Percentiles rank a stretch among this genome's conserved stretches.
These are phyloP conservation scores for Gnatocerus cornutus DNA, from an alignment of 2,888 invertebrate species.

Conservation along the genomic window DNA sequence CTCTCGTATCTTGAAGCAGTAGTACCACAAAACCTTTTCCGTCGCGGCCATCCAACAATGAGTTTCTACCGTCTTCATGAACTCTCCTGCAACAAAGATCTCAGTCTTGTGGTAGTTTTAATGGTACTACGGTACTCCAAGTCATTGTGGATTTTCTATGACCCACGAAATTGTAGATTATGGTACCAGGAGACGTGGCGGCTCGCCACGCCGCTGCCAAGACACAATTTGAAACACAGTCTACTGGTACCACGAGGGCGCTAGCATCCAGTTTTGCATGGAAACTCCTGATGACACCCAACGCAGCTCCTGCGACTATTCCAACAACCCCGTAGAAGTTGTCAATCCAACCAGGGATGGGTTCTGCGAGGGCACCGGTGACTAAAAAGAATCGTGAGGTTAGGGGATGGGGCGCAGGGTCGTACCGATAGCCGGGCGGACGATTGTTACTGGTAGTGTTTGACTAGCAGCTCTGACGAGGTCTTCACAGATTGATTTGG, in stretches of 20 bases:
- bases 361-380: constrained; percentile 72
- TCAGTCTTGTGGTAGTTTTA: too few species aligned
- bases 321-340: constrained; percentile 57
- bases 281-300: constrained; percentile 68
- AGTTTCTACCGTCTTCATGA: constrained; percentile 3
- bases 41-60: not conserved
- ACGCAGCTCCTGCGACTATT: constrained; percentile 53
- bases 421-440: constrained; percentile 78
- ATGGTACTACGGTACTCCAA: constrained; percentile 76
- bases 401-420: too few species aligned
- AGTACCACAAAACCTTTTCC: constrained; percentile 22
- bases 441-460: constrained; percentile 77
- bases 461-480: constrained; percentile 72
- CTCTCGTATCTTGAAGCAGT: constrained; percentile 22
- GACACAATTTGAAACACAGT: constrained; percentile 77
- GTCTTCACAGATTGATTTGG: constrained; percentile 82
- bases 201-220: constrained; percentile 72
- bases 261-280: constrained; percentile 71
- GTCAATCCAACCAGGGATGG: constrained; percentile 75
- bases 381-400: constrained; percentile 68
- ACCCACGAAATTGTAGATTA: constrained; percentile 73
- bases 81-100: constrained; percentile 68
- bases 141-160: constrained; percentile 78
- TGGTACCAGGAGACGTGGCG: constrained; percentile 67
- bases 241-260: constrained; percentile 82